Conservation (phyloP, 1,140 invertebrate species). For the Drosophila triauraria region DNA sequence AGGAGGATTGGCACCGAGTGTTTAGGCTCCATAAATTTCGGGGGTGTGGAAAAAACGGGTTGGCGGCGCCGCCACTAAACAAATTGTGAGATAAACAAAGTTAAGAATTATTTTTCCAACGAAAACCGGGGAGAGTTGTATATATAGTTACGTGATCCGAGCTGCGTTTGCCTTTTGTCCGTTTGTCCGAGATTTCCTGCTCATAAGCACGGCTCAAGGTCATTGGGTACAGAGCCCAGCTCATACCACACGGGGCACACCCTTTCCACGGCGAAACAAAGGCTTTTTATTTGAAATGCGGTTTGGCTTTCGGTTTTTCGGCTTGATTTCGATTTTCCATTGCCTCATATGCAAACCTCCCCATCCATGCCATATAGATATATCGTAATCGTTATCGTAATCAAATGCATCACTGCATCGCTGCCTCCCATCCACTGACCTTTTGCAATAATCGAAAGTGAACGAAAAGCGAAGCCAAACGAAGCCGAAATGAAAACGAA, state of each 20-base stretch:
- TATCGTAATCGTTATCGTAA: conserved; percentile 54
- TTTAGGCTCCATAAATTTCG: conserved; percentile 18
- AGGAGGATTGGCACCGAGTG: conserved; percentile 22
- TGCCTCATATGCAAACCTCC: conserved; percentile 8
- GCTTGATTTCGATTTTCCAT: conserved; percentile 8
- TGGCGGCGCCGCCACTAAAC: neutral
- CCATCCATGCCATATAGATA: conserved; percentile 1
- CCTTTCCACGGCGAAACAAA: conserved; percentile 22
- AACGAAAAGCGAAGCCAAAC: conserved; percentile 32
- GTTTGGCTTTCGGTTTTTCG: neutral
- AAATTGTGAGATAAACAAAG: conserved; percentile 11
- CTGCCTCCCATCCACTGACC: conserved; percentile 44
- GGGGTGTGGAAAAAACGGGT: conserved; percentile 17
- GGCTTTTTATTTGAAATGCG: conserved; percentile 25
- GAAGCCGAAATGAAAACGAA: conserved; percentile 19
- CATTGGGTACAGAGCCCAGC: conserved; percentile 16
- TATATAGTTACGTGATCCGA: conserved; percentile 29
- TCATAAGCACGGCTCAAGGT: conserved; percentile 44
- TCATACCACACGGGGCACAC: conserved; percentile 4
- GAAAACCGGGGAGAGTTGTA: conserved; percentile 18
- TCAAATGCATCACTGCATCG: conserved; percentile 48
- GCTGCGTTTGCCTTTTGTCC: conserved; percentile 10
- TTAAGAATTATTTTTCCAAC: conserved; percentile 17
- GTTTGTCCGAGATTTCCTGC: conserved; percentile 27
- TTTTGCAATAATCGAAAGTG: conserved; percentile 77